Evolutionary conservation across 2,113 vertebrate genomes (phyloP).

Genomic region (Caranx melampygus): DNA sequence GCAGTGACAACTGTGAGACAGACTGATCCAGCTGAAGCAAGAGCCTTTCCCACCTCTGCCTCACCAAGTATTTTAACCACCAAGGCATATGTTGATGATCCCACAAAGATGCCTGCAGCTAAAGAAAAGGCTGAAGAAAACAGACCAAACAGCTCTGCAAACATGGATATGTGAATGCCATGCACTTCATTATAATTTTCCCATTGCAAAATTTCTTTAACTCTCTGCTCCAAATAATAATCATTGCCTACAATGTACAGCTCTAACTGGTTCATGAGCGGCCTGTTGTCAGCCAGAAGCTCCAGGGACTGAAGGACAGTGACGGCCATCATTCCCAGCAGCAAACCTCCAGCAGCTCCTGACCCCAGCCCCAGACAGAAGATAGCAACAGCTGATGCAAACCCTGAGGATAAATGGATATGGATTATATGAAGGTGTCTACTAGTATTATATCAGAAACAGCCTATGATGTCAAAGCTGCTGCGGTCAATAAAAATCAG

Average conservation of each 20-base stretch:
- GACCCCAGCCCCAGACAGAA: constrained; percentile 23
- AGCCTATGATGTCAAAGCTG: too few species aligned
- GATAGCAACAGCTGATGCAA: neutral
- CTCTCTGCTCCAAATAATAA: too few species aligned
- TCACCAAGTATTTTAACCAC: constrained; percentile 1
- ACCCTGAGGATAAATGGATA: constrained; percentile 2
- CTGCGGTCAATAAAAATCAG: too few species aligned
- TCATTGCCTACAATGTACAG: neutral
- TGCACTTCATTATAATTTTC: too few species aligned
- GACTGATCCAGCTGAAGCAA: neutral
- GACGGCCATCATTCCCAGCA: constrained; percentile 22
- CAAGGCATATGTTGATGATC: neutral
- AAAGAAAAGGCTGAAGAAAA: neutral
- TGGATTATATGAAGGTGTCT: neutral
- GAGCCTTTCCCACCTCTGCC: neutral
- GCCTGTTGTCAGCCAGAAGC: constrained; percentile 9
- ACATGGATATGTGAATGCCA: neutral
- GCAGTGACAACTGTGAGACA: constrained; percentile 15
- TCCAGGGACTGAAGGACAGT: constrained; percentile 21
- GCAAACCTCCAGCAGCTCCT: constrained; percentile 13
- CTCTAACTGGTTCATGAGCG: constrained; percentile 19
- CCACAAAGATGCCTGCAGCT: neutral
- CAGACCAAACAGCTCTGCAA: neutral
- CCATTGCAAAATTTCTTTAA: too few species aligned
- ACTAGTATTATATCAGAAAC: too few species aligned